Evolutionary conservation across 2,797 vertebrate species (phyloP), one percentile per base, ranked within the genome.

Genomic region (Etheostoma nigrum): DNA sequence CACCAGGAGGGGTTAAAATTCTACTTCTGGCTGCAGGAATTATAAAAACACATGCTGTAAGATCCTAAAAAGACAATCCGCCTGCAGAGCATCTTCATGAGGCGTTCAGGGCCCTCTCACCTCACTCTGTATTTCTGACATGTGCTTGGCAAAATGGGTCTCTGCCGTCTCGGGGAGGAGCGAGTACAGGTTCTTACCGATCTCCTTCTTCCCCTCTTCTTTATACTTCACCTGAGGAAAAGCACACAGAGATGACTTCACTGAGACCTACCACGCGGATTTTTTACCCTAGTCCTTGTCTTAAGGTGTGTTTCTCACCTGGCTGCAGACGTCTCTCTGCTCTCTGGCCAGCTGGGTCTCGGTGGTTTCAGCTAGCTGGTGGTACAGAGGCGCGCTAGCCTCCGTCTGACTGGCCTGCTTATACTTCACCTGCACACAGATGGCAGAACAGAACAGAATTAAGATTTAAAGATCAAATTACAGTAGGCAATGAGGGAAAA

Each of bases 291-390:
- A 23, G 21, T 23, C 18, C 10, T 11, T 11, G 5, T 1, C 44
- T 7, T 40, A 27, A 1, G 0, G 19, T 1, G 66, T 13, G 12
- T 10, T 1, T 4, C 79, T 88, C 92, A 99, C 97, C 95, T 97
- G 87, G 74, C 98, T 99, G 95, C 95, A 97, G 55, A 97, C 67
- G 52, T 94, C 93, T 0, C 88, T 93, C 57, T 95, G 91, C 87
- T 96, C 94, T 90, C 93, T 96, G 0, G 97, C 96, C 79, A 96
- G 96, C 76, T 79, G 90, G 0, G 94, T 98, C 85, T 98, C 96
- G 15, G 95, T 92, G 71, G 97, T 98, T 33, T 94, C 95, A 57
- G 96, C 95, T 70, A 98, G 95, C 85, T 89, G 95, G 73, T 95
- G 96, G 69, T 97, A 98, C 25, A 98, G 89, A 62, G 94, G 87